Conservation (phyloP, 2,113 vertebrate species). For the Campylomormyrus tamandua region DNA sequence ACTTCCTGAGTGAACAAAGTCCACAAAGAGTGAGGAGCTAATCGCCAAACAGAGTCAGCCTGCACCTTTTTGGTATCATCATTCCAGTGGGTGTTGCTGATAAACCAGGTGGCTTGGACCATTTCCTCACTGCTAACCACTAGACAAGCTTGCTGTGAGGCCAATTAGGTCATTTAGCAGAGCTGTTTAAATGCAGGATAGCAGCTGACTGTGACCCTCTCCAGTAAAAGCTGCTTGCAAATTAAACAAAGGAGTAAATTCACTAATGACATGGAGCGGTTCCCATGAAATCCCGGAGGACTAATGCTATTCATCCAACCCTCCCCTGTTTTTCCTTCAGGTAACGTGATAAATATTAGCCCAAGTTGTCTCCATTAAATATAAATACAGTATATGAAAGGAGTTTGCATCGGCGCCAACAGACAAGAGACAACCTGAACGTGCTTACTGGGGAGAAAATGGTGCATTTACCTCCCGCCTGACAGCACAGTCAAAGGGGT, state of each 20-base stretch:
- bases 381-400: neutral
- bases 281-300: neutral
- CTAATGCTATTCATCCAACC: neutral
- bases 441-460: neutral
- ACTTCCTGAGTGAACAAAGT: neutral
- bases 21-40: neutral
- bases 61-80: neutral
- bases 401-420: neutral
- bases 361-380: neutral
- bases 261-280: neutral
- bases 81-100: neutral
- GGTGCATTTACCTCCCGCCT: neutral
- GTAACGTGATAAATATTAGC: neutral
- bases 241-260: conserved; percentile 1
- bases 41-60: neutral
- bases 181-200: neutral
- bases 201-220: neutral
- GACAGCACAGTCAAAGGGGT: neutral
- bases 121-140: neutral
- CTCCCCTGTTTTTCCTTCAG: neutral
- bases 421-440: neutral
- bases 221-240: neutral
- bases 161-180: conserved; percentile 1
- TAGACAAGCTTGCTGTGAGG: neutral
- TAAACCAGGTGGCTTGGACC: neutral